Evolutionary conservation across 2,113 vertebrate genomes (phyloP).

Genomic region (Dermatemys mawii): DNA sequence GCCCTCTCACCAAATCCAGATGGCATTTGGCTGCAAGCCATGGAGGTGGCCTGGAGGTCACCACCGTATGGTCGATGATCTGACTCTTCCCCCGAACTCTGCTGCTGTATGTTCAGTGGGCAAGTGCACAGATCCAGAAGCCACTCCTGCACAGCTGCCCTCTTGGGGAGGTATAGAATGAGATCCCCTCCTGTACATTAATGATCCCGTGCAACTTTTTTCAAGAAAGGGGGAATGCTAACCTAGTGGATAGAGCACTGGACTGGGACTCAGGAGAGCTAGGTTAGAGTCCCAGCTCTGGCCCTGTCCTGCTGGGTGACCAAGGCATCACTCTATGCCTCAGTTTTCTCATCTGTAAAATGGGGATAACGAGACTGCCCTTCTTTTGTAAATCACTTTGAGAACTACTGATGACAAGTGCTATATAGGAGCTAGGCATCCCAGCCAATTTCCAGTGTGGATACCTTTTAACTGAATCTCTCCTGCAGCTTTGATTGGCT

Average conservation of each 20-base stretch:
- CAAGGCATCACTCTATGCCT: not conserved
- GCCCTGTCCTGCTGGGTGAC: not conserved
- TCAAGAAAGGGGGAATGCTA: fast-evolving
- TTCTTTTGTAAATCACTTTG: not conserved
- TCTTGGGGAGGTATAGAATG: not conserved
- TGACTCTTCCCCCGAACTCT: not conserved
- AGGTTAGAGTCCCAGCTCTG: not conserved
- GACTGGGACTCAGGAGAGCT: not conserved
- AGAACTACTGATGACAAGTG: not conserved
- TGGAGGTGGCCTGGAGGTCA: not conserved
- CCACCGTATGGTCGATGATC: fast-evolving
- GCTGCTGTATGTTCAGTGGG: not conserved
- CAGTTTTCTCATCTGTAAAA: not conserved
- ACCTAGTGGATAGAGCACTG: not conserved
- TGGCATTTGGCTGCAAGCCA: not conserved
- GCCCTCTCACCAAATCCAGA: not conserved
- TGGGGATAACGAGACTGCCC: not conserved
- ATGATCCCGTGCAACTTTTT: not conserved
- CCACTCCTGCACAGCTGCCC: fast-evolving
- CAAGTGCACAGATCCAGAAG: fast-evolving
- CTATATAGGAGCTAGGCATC: not conserved
- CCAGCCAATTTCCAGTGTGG: not conserved
- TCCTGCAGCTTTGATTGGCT: not conserved
- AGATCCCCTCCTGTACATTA: fast-evolving
- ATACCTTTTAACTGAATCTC: not conserved